Evolutionary conservation across 1,140 invertebrate genomes (phyloP), one percentile per base, ranked within the genome.

Genomic region (Ditylenchus dipsaci): DNA sequence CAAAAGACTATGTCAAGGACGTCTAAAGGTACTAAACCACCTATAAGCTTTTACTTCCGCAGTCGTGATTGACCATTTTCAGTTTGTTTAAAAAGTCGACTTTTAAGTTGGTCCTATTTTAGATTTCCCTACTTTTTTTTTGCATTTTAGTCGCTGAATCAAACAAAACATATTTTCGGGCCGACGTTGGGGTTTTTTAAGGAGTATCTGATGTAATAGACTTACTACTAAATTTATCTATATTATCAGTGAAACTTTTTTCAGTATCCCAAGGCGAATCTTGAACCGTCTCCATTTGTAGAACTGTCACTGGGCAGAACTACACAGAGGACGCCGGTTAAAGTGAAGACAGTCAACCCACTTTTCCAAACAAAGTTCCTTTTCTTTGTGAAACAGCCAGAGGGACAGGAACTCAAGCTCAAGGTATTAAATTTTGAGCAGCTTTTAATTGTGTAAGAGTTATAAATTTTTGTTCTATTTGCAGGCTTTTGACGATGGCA

Each of bases 241-340:
- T 38, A 38, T 5, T 13, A 5, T 56, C 21, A 3, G 13, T 23
- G 13, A 56, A 3, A 13, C 38, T n/a, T 23, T 38, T 57, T 63
- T 33, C 43, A 71, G 69, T 77, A 74, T 47, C 68, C 71, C 13
- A 77, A 77, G 66, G 47, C 81, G 23, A 78, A 78, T 47, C 43
- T 82, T 15, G 81, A 82, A 30, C 80, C 80, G 26, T 82, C 79
- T 13, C 80, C 80, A 17, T 78, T 81, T 33, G 63, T 82, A 15
- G 78, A 83, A 69, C 59, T 82, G 17, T 76, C 70, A 17, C 43
- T 82, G 17, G 81, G 79, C 19, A 70, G 73, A 30, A 64, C 65
- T 17, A 70, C 67, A 11, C 81, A 82, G 63, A 57, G 73, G 60
- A 82, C 80, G 19, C 73, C 78, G 1, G 78, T 82, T 0, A 79